Evolutionary conservation across 2,797 vertebrate genomes (phyloP), one percentile per base, ranked within the genome.

Genomic region (Tokudaia tokunoshimensis): DNA sequence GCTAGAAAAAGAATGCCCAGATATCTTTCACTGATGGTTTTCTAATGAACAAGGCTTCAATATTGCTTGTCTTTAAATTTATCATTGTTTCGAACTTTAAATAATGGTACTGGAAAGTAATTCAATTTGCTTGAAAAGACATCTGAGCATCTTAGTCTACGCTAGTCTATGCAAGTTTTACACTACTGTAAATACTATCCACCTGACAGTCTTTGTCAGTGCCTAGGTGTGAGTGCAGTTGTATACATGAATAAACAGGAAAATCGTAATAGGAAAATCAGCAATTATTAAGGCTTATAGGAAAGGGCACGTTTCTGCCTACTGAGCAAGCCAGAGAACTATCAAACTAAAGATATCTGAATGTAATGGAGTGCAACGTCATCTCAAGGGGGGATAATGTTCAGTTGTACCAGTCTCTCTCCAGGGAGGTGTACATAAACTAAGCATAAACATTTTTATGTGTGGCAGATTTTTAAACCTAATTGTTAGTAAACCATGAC

Each of bases 381-480:
- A 44, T 96, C 94, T 96, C 92, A 67, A 67, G 34, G 12, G 47
- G 86, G 87, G 22, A 50, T 14, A 79, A n/a, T 26, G 44, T 50
- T n/a, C 31, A 90, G 44, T 88, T 96, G 90, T 96, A 61, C 92
- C 63, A 87, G 50, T 92, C 52, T 85, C 4, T 92, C 89, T 96
- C 91, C 61, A 75, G 89, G 94, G 91, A 52, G 50, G 17, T 52
- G 44, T 82, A 80, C 87, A 89, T 94, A 97, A 97, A 97, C 92
- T 94, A 93, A 98, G 82, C 95, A 96, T 85, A 96, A 97, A 96
- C 94, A 97, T 95, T 96, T 95, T 97, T 97, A 94, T 86, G 81
- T 97, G 61, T 93, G 95, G 91, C 86, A 97, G 97, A 95, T 93
- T 98, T 97, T 97, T 95, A 97, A 97, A 97, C 61, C 92, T 98